These are phyloP conservation scores for Platyura marginata DNA, from an alignment of 1,140 invertebrate species.

Conservation along the genomic window DNA sequence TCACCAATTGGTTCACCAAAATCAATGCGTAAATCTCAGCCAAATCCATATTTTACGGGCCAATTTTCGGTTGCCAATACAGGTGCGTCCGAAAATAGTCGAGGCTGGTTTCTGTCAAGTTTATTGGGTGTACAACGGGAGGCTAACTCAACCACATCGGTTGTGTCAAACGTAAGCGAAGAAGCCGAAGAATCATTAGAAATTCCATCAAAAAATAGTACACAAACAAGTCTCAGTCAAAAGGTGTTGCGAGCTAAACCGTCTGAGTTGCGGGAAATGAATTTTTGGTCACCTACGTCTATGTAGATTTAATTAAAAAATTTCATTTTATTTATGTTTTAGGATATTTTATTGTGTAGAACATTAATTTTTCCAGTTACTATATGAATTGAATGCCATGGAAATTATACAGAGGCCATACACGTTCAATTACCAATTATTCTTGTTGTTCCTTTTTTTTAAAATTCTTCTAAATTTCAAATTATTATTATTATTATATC, in stretches of 20 bases:
- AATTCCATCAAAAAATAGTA: neutral
- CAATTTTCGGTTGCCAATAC: constrained; percentile 2
- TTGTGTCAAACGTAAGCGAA: neutral
- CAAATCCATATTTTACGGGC: constrained; percentile 6
- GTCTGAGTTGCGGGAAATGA: constrained; percentile 58
- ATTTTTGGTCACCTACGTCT: constrained; percentile 65
- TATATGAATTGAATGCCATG: too few species aligned
- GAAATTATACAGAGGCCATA: too few species aligned
- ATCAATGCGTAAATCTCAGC: constrained; percentile 24
- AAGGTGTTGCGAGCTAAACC: constrained; percentile 33
- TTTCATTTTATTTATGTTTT: too few species aligned
- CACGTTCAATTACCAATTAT: too few species aligned
- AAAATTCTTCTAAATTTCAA: too few species aligned
- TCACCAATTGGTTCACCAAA: constrained; percentile 39
- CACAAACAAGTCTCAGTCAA: neutral
- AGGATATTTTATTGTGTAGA: too few species aligned
- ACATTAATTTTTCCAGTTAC: too few species aligned
- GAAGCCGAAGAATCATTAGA: neutral
- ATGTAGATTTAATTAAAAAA: too few species aligned
- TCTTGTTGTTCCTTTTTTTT: too few species aligned
- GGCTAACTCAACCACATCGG: neutral
- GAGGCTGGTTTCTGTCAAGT: constrained; percentile 3
- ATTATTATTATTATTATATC: too few species aligned
- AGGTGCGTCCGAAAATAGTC: neutral
- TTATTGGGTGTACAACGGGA: constrained; percentile 4